A percentile compares a stretch with the other conserved stretches of the same genome.
Evolutionary conservation across 2,888 invertebrate genomes (phyloP).

Genomic region (Cremastinae sp.): DNA sequence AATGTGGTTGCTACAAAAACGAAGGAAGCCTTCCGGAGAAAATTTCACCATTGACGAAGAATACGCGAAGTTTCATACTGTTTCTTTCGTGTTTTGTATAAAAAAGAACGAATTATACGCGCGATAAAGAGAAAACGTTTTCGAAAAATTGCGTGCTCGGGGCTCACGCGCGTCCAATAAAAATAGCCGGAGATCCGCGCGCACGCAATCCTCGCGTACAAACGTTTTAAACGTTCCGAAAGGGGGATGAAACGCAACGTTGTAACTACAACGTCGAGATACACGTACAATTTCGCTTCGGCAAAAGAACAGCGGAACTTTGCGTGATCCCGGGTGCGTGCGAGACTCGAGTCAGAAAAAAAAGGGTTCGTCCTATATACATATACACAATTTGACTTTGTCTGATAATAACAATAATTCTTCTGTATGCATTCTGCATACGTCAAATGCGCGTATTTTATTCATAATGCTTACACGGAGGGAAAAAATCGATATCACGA

Average conservation of each 20-base stretch:
- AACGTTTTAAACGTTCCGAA: slow-evolving; percentile 57
- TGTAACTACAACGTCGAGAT: slow-evolving; percentile 41
- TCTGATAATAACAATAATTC: slow-evolving; percentile 10
- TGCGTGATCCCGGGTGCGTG: slow-evolving; percentile 54
- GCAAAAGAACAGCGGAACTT: slow-evolving; percentile 56
- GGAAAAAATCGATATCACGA: slow-evolving; percentile 71
- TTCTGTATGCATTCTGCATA: slow-evolving; percentile 26
- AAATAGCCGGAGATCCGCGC: slow-evolving; percentile 40
- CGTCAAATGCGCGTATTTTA: slow-evolving; percentile 71
- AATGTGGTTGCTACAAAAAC: too few species aligned
- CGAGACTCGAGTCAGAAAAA: slow-evolving; percentile 18
- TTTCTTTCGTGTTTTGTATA: too few species aligned
- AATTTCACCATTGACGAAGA: background rate
- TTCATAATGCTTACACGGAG: slow-evolving; percentile 71
- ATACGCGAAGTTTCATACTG: background rate
- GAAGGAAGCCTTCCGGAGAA: background rate
- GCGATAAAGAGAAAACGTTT: too few species aligned
- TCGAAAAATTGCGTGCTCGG: background rate
- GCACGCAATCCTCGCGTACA: slow-evolving; percentile 43
- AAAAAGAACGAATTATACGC: too few species aligned
- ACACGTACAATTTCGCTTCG: slow-evolving; percentile 26
- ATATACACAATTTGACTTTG: slow-evolving; percentile 1
- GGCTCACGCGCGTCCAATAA: slow-evolving; percentile 51
- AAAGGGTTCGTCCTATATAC: slow-evolving; percentile 36
- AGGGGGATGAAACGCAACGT: slow-evolving; percentile 28